Evolutionary conservation across 2,797 vertebrate species (phyloP).

Genomic region (Coregonus ussuriensis): DNA sequence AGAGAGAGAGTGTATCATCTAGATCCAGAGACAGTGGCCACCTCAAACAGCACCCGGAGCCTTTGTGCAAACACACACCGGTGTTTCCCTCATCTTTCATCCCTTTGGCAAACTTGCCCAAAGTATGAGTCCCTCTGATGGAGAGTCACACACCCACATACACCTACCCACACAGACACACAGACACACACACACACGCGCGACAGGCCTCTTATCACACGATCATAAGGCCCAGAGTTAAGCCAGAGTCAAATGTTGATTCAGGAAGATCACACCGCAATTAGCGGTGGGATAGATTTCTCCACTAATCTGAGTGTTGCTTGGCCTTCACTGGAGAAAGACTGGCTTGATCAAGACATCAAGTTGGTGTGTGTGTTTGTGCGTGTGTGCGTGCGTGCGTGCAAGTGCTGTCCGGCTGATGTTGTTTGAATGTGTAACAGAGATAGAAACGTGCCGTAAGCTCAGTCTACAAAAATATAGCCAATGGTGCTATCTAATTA

Average conservation of each 20-base stretch:
- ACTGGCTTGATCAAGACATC: conserved; percentile 36
- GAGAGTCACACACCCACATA: not conserved
- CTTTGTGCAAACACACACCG: too few relatives aligned
- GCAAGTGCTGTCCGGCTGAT: not conserved
- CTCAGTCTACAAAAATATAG: conserved; percentile 7
- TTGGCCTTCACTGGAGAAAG: conserved; percentile 27
- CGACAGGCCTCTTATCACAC: conserved; percentile 18
- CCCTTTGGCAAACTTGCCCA: too few relatives aligned
- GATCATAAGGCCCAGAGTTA: conserved; percentile 40
- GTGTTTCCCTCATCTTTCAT: too few relatives aligned
- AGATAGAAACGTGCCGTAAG: too few relatives aligned
- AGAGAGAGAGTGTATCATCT: not conserved
- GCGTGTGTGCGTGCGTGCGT: not conserved
- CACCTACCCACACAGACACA: conserved; percentile 4
- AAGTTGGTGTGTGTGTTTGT: not conserved
- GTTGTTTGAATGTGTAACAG: conserved; percentile 5
- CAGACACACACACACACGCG: not conserved
- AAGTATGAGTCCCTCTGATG: conserved; percentile 17
- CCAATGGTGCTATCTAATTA: not conserved
- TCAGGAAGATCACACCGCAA: conserved; percentile 54
- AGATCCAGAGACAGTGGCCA: not conserved
- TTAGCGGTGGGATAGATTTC: conserved; percentile 48
- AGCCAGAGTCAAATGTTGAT: conserved; percentile 58
- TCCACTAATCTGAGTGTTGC: conserved; percentile 36
- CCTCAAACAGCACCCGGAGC: too few relatives aligned